These are phyloP conservation scores for Drosophila birchii DNA, from an alignment of 2,888 invertebrate species.

Conservation along the genomic window DNA sequence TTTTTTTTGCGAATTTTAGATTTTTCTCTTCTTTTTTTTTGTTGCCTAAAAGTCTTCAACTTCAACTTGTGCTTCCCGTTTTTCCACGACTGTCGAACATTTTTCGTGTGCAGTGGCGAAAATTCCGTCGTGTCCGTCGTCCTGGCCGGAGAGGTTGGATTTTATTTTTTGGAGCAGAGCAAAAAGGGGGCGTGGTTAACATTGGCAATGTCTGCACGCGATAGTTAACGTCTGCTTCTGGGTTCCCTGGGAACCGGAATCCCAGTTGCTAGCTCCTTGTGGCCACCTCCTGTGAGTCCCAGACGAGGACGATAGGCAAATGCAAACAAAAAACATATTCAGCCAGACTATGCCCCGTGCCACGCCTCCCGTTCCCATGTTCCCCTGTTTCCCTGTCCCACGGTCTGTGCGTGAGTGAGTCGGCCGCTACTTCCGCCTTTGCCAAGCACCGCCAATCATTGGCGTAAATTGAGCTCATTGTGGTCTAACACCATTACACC, in stretches of 20 bases:
- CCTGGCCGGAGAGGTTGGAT: background rate
- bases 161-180: slow-evolving; percentile 17
- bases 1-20: background rate
- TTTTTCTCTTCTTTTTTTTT: background rate
- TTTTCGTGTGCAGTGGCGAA: slow-evolving; percentile 41
- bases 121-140: slow-evolving; percentile 22
- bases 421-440: slow-evolving; percentile 37
- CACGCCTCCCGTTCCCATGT: background rate
- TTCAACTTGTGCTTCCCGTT: slow-evolving; percentile 39
- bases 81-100: slow-evolving; percentile 42
- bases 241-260: slow-evolving; percentile 4
- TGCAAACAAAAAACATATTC: slow-evolving; percentile 68
- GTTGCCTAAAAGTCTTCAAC: slow-evolving; percentile 28
- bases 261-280: slow-evolving; percentile 8
- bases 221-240: slow-evolving; percentile 72
- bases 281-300: slow-evolving; percentile 24
- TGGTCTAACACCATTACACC: slow-evolving; percentile 72
- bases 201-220: slow-evolving; percentile 71
- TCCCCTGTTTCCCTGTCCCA: background rate
- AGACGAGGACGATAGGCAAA: slow-evolving; percentile 64
- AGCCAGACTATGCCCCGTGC: slow-evolving; percentile 24
- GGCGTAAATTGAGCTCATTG: slow-evolving; percentile 80
- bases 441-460: slow-evolving; percentile 73
- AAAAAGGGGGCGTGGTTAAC: slow-evolving; percentile 43
- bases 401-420: slow-evolving; percentile 23